Evolutionary conservation across 2,888 invertebrate genomes (phyloP).

Genomic region (Pheosia tremula): DNA sequence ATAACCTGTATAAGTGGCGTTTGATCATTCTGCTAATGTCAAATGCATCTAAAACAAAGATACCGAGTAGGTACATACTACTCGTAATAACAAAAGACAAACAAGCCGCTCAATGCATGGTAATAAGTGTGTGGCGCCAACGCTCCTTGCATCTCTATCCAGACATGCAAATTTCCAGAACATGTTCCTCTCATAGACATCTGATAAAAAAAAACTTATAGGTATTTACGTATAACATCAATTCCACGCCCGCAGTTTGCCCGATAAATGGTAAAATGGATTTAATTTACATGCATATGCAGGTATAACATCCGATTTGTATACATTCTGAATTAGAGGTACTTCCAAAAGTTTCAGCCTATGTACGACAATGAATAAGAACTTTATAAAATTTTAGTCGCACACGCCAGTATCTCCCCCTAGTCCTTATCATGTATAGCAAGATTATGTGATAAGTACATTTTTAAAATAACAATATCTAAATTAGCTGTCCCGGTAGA

Average conservation of each 20-base stretch:
- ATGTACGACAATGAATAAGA: background rate
- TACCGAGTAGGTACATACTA: too few species aligned
- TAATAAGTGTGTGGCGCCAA: conserved; percentile 6
- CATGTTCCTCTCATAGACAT: conserved; percentile 1
- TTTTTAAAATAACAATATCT: too few species aligned
- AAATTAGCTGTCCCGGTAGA: too few species aligned
- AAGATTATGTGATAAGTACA: too few species aligned
- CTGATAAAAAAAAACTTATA: background rate
- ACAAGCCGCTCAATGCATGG: background rate
- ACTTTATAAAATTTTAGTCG: too few species aligned
- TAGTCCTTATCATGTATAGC: too few species aligned
- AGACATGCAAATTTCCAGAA: conserved; percentile 6
- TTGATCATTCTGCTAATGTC: too few species aligned
- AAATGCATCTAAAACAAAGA: too few species aligned
- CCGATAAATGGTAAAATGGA: background rate
- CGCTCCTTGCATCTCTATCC: background rate
- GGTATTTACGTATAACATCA: background rate
- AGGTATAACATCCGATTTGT: background rate
- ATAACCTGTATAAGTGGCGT: too few species aligned
- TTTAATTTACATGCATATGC: background rate
- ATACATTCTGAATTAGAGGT: background rate
- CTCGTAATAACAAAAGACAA: background rate
- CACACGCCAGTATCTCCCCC: too few species aligned
- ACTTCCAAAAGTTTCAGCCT: background rate
- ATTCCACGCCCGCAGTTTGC: background rate